Base-by-base conservation (phyloP, 2,797 vertebrate genomes). In the Eulemur mongoz region DNA sequence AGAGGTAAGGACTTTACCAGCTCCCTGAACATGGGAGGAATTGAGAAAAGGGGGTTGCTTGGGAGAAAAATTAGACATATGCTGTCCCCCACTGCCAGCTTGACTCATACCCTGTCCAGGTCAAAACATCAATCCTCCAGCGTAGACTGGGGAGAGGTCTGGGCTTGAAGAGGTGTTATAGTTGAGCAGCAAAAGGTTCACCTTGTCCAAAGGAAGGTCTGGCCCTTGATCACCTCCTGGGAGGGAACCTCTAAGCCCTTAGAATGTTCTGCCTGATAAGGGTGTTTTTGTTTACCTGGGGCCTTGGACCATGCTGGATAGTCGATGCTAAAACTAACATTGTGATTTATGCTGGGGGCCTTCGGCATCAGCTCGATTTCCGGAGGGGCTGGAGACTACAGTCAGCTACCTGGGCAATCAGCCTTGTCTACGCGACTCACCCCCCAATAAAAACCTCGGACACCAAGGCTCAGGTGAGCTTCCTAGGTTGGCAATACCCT, bases 371-470 rank as follows among this genome's bases (percentile, higher is more conserved):
- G 7, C 25, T 54, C 8, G 30, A 23, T 38, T 20, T 7, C 72
- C 57, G 23, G 18, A 54, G 35, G 23, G 20, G 40, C 48, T 72
- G 23, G 45, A 63, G 82, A 43, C 27, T 30, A 35, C 50, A 12
- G 32, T 50, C 27, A 52, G 52, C 43, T 17, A 30, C 18, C 0
- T 0, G 2, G 48, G n/a, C 20, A 4, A 50, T 82, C n/a, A 65
- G 76, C 32, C 11, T 2, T 3, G 23, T 52, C 69, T 38, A 22
- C 4, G 0, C 5, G 79, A 79, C 17, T 0, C 1, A 52, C 18
- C 40, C n/a, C n/a, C 14, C 43, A 59, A 0, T 75, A 38, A 73
- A 61, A 59, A 25, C 14, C 22, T 48, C 25, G 11, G 38, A 25
- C 27, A 7, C 32, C 0, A 5, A 78, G 61, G 32, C 65, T 69